Conservation (phyloP, 2,797 vertebrate species). For the Silurus lanzhouensis region DNA sequence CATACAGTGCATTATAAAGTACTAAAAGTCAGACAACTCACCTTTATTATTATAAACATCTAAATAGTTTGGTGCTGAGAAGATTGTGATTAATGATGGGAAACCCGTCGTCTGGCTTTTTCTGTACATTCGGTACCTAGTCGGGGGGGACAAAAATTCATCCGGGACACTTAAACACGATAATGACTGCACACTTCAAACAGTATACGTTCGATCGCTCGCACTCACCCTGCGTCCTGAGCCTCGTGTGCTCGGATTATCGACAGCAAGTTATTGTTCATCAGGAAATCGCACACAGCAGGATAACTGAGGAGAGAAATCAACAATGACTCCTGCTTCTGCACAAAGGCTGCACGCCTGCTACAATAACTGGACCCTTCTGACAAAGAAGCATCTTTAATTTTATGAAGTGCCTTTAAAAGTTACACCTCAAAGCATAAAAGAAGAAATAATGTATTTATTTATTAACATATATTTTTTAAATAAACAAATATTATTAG, state of each 20-base stretch:
- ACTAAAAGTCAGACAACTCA: constrained; percentile 64
- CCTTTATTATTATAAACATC: constrained; percentile 99
- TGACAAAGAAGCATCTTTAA: too few species aligned
- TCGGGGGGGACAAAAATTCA: neutral
- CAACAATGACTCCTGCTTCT: neutral
- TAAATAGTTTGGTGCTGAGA: constrained; percentile 99
- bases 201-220: neutral
- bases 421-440: too few species aligned
- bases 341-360: too few species aligned
- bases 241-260: constrained; percentile 99
- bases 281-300: constrained; percentile 98
- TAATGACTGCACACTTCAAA: too few species aligned
- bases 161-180: neutral
- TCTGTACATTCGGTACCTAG: constrained; percentile 99
- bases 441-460: too few species aligned
- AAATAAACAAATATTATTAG: too few species aligned
- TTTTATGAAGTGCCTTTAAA: too few species aligned
- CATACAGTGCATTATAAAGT: neutral
- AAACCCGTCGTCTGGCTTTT: constrained; percentile 99
- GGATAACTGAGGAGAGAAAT: constrained; percentile 82
- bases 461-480: too few species aligned
- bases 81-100: constrained; percentile 98
- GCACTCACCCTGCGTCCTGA: constrained; percentile 96
- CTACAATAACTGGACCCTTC: too few species aligned
- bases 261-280: constrained; percentile 99